Percentiles rank a stretch among this genome's conserved stretches.
Evolutionary conservation across 2,888 invertebrate genomes (phyloP).

Genomic region (Eupithecia insigniata): DNA sequence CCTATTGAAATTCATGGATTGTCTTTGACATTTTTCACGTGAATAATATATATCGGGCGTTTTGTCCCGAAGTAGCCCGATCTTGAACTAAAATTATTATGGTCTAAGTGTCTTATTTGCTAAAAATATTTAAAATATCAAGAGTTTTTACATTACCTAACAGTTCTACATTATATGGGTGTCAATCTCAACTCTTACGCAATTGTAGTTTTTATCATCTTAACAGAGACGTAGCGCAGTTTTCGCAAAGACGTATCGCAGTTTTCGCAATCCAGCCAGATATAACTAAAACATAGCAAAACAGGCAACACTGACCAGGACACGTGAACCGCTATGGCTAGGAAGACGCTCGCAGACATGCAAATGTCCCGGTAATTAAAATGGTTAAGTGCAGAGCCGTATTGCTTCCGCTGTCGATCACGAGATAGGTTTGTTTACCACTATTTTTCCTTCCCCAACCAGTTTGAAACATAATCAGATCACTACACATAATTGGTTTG

Average conservation of each 20-base stretch:
- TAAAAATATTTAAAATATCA: not conserved
- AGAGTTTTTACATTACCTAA: not conserved
- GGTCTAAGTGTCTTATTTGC: not conserved
- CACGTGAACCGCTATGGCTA: constrained; percentile 28
- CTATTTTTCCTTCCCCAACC: constrained; percentile 14
- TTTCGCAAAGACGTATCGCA: too few species aligned
- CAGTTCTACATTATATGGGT: too few species aligned
- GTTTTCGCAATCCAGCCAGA: constrained; percentile 3
- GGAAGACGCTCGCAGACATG: constrained; percentile 30
- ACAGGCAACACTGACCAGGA: constrained; percentile 15
- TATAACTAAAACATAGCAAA: constrained; percentile 11
- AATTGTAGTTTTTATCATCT: not conserved
- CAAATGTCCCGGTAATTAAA: constrained; percentile 34
- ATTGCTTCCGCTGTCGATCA: constrained; percentile 31
- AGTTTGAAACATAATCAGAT: constrained; percentile 5
- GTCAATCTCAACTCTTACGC: not conserved
- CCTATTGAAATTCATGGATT: not conserved
- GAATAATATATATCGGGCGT: not conserved
- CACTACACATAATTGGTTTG: constrained; percentile 10
- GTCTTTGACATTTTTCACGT: not conserved
- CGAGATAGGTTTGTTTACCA: constrained; percentile 16
- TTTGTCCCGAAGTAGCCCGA: not conserved
- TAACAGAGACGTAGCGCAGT: too few species aligned
- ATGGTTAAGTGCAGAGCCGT: constrained; percentile 27
- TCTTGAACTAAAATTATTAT: not conserved